Evolutionary conservation across 2,888 invertebrate species (phyloP), one percentile per base, ranked within the genome.

Genomic region (Volucella inanis): DNA sequence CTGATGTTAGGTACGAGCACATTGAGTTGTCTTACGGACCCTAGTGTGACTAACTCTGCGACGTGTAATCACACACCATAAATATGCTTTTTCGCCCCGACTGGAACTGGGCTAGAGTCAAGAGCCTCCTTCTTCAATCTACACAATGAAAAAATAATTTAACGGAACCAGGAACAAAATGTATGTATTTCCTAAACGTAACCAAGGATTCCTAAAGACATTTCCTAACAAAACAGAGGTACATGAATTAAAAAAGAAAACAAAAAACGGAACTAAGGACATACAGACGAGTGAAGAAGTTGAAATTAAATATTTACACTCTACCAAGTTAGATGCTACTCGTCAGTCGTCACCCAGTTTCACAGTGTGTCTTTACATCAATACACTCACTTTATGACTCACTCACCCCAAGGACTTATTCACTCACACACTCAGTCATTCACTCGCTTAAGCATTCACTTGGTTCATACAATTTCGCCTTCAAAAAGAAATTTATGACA

Each of bases 221-320:
- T 18, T 54, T 70, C 45, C 8, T 22, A 22, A 22, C 18, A 22
- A 22, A 22, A 22, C 18, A 22, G 18, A 3, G 18, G 18, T 22
- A 22, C 18, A 22, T 2, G 18, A 22, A 22, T 3, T 22, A 3
- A 22, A 3, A 2, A 22, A 0, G 18, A 22, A 22, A 22, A 22
- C 1, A 15, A 8, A 75, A 15, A 8, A 75, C n/a, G 11, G 41
- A 80, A 79, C 54, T 65, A 76, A 71, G 65, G 57, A 70, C 55
- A 76, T 61, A 49, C 70, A 55, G 61, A 65, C 71, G 52, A 64
- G 57, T 59, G 45, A 38, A 2, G 52, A 65, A 72, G 49, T 85
- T 67, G 57, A 85, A 85, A 85, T 85, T 85, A 85, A 85, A 85
- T 85, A 85, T 85, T 85, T 85, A 85, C 81, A 76, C 75, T 76